Evolutionary conservation across 2,888 invertebrate genomes (phyloP).

Genomic region (Cerastoderma edule): DNA sequence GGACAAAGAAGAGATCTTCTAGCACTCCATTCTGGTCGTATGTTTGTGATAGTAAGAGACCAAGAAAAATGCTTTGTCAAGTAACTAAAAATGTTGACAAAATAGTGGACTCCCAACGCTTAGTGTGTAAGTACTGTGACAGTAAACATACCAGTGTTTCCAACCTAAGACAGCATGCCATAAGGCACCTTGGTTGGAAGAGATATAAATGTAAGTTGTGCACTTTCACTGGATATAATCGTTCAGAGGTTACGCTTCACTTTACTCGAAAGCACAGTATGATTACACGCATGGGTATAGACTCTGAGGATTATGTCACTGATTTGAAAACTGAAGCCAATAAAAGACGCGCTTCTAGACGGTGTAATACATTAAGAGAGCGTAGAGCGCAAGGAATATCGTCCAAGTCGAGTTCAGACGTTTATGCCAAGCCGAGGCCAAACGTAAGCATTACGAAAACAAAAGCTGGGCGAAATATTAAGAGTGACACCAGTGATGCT

Average conservation of each 20-base stretch:
- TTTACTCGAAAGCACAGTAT: slow-evolving; percentile 69
- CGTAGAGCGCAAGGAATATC: slow-evolving; percentile 11
- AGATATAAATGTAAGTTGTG: slow-evolving; percentile 90
- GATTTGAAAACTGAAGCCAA: slow-evolving; percentile 17
- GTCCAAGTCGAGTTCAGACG: slow-evolving; percentile 2
- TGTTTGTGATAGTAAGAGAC: slow-evolving; percentile 58
- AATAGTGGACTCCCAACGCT: slow-evolving; percentile 73
- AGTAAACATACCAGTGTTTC: slow-evolving; percentile 85
- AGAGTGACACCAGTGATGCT: no score
- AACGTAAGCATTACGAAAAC: background rate
- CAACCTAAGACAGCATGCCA: slow-evolving; percentile 91
- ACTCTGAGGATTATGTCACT: background rate
- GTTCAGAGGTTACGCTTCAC: slow-evolving; percentile 76
- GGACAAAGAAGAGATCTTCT: background rate
- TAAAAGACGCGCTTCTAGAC: slow-evolving; percentile 6
- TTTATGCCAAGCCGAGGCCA: background rate
- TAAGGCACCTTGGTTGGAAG: slow-evolving; percentile 89
- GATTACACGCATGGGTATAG: no score
- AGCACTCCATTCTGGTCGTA: slow-evolving; percentile 38
- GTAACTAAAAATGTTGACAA: slow-evolving; percentile 71
- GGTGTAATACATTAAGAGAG: slow-evolving; percentile 4
- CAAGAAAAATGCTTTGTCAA: slow-evolving; percentile 63
- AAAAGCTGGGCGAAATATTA: slow-evolving; percentile 16
- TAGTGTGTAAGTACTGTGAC: slow-evolving; percentile 79
- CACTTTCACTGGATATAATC: slow-evolving; percentile 84